phyloP scores from a whole-genome alignment of 2,888 invertebrate genomes.

The Sicus ferrugineus region DNA sequence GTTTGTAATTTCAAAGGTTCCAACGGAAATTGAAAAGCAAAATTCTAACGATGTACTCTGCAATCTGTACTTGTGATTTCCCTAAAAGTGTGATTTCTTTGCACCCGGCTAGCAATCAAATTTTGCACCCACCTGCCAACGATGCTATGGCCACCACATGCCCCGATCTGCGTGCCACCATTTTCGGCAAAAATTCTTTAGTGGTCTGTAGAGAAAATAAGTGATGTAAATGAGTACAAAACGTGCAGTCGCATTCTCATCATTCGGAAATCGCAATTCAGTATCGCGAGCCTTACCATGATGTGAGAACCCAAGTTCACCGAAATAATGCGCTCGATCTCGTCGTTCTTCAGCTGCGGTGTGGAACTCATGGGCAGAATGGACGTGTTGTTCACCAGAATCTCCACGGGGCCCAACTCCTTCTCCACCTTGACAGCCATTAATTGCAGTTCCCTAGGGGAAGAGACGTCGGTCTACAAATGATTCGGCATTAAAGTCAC shows the following conservation, averaged over 20 bases:
- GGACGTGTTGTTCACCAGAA: slow-evolving; percentile 66
- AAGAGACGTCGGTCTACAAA: slow-evolving; percentile 61
- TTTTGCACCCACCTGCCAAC: slow-evolving; percentile 54
- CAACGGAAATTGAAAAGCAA: no score
- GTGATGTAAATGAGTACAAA: background rate
- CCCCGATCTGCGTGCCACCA: slow-evolving; percentile 63
- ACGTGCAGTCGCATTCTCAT: background rate
- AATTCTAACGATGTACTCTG: no score
- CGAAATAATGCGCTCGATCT: slow-evolving; percentile 63
- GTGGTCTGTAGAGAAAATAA: slow-evolving; percentile 54
- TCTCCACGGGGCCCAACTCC: slow-evolving; percentile 64
- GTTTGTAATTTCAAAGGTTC: background rate
- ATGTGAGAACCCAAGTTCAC: slow-evolving; percentile 65
- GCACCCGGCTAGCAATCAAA: no score
- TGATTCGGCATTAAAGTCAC: slow-evolving; percentile 2
- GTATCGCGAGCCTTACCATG: slow-evolving; percentile 55
- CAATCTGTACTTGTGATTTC: no score
- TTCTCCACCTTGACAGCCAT: slow-evolving; percentile 60
- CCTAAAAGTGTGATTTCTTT: no score
- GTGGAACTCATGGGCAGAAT: slow-evolving; percentile 62
- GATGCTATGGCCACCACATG: slow-evolving; percentile 66
- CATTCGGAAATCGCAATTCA: background rate
- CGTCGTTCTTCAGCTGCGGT: slow-evolving; percentile 60
- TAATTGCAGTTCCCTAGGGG: slow-evolving; percentile 57
- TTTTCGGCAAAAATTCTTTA: slow-evolving; percentile 64